A percentile compares a stretch with the other conserved stretches of the same genome.
phyloP scores from a whole-genome alignment of 2,888 invertebrate species.

The Gryllus longicercus region DNA sequence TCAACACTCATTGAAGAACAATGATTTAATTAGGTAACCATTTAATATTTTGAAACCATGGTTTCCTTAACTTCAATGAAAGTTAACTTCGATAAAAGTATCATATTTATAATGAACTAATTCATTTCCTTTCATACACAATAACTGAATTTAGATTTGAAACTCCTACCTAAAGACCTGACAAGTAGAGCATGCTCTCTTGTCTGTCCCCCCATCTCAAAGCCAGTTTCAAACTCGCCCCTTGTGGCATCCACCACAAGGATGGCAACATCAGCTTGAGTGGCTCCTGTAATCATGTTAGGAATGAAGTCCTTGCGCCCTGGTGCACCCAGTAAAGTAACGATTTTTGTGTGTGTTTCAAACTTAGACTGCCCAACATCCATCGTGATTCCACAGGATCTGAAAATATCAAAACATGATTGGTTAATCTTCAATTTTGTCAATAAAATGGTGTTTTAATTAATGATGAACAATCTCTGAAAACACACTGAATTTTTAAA shows the following conservation, averaged over 20 bases:
- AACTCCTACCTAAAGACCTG: slow-evolving; percentile 61
- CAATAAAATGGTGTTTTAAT: too few species aligned
- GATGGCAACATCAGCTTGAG: slow-evolving; percentile 96
- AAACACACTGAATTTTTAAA: too few species aligned
- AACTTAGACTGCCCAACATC: slow-evolving; percentile 93
- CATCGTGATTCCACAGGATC: slow-evolving; percentile 96
- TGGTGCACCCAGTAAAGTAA: slow-evolving; percentile 91
- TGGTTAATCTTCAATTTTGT: too few species aligned
- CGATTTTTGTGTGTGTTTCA: slow-evolving; percentile 76
- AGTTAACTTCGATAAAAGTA: too few species aligned
- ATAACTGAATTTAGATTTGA: not conserved
- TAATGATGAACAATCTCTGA: too few species aligned
- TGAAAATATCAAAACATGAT: slow-evolving; percentile 39
- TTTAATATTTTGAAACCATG: too few species aligned
- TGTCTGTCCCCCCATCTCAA: slow-evolving; percentile 96
- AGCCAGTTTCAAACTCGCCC: slow-evolving; percentile 99
- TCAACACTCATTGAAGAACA: too few species aligned
- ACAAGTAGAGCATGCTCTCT: slow-evolving; percentile 95
- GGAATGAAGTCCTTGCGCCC: slow-evolving; percentile 99
- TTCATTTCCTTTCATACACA: too few species aligned
- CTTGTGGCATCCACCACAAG: slow-evolving; percentile 92
- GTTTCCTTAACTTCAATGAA: too few species aligned
- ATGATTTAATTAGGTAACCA: too few species aligned
- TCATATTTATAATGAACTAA: too few species aligned
- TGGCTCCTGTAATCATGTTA: slow-evolving; percentile 98